Evolutionary conservation across 1,140 invertebrate species (phyloP).

Genomic region (Mamestra configurata): DNA sequence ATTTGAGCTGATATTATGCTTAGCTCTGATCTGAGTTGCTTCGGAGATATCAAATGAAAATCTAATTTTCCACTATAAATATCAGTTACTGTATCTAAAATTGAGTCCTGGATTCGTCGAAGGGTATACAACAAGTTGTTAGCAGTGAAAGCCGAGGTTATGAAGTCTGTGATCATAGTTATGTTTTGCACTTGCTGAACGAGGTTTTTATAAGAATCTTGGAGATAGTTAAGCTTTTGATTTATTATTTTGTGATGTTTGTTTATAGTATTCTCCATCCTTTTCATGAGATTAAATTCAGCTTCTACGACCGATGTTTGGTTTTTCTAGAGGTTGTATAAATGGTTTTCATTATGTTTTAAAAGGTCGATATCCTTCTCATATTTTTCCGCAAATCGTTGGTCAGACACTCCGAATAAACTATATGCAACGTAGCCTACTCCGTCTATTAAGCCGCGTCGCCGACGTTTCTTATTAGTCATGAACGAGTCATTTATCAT

Average conservation of each 20-base stretch:
- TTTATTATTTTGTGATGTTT: too few relatives aligned
- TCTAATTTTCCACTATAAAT: slow-evolving; percentile 56
- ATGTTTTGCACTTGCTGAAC: slow-evolving; percentile 28
- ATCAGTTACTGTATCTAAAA: slow-evolving; percentile 54
- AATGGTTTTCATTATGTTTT: slow-evolving; percentile 55
- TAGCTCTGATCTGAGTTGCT: too few relatives aligned
- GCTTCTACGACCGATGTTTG: too few relatives aligned
- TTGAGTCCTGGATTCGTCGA: slow-evolving; percentile 44
- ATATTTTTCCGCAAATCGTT: slow-evolving; percentile 60
- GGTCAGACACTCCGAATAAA: slow-evolving; percentile 62
- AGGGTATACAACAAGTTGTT: slow-evolving; percentile 47
- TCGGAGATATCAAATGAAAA: slow-evolving; percentile 49
- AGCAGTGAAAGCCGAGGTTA: slow-evolving; percentile 39
- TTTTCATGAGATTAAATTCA: too few relatives aligned
- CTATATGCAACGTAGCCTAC: slow-evolving; percentile 60
- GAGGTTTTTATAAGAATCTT: neutral
- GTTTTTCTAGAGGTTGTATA: slow-evolving; percentile 54
- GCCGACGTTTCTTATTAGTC: slow-evolving; percentile 32
- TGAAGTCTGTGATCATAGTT: slow-evolving; percentile 46
- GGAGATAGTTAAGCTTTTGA: too few relatives aligned
- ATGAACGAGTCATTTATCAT: slow-evolving; percentile 51
- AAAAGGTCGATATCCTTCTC: slow-evolving; percentile 54
- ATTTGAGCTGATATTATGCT: slow-evolving; percentile 45
- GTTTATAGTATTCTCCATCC: too few relatives aligned
- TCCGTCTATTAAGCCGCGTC: slow-evolving; percentile 59